A percentile compares a stretch with the other conserved stretches of the same genome.
Conservation (phyloP, 2,113 vertebrate species). For the Chascanopsetta lugubris region DNA sequence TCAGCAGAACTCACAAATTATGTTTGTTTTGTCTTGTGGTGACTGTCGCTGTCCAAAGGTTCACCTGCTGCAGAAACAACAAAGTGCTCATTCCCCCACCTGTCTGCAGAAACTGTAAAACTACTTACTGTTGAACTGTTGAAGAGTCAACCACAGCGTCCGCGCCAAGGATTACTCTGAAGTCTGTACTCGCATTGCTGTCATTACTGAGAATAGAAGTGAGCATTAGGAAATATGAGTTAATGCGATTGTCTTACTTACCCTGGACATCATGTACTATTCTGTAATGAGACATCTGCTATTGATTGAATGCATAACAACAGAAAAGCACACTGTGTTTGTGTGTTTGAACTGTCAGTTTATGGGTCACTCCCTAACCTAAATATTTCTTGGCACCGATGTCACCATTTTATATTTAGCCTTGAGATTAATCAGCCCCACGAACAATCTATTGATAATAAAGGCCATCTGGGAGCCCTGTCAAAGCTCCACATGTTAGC, state of each 20-base stretch:
- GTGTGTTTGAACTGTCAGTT: not conserved
- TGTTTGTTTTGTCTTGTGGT: not conserved
- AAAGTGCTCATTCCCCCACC: not conserved
- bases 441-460: conserved; percentile 65
- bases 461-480: conserved; percentile 66
- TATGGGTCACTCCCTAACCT: conserved; percentile 9
- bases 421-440: conserved; percentile 54
- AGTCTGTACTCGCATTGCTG: not conserved
- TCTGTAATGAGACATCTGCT: conserved; percentile 23
- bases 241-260: conserved; percentile 27
- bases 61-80: not conserved
- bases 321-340: not conserved
- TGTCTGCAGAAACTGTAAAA: not conserved
- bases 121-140: not conserved
- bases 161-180: not conserved
- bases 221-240: conserved; percentile 5
- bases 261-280: conserved; percentile 1
- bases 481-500: conserved; percentile 63
- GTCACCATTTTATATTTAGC: conserved; percentile 40
- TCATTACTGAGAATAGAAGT: conserved; percentile 2
- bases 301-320: conserved; percentile 8
- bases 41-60: not conserved
- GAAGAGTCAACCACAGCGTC: conserved; percentile 3
- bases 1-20: conserved; percentile 3
- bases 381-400: conserved; percentile 36